Percentiles rank a stretch among this genome's conserved stretches.
phyloP scores from a whole-genome alignment of 2,888 invertebrate species.

The Trissoscelio sp. region DNA sequence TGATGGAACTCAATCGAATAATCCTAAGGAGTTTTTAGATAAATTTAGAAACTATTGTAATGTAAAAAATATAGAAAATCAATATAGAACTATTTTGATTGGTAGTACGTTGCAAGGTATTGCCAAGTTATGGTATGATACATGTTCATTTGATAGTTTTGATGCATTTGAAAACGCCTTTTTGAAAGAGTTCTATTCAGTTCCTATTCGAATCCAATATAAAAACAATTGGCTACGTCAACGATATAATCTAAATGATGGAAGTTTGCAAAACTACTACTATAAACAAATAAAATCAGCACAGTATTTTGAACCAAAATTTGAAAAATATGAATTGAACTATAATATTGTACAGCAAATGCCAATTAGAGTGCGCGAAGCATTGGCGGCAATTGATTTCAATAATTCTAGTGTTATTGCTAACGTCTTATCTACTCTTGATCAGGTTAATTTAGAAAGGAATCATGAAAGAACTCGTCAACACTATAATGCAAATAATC shows the following conservation, averaged over 20 bases:
- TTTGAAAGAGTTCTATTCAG: conserved; percentile 39
- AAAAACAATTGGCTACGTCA: conserved; percentile 32
- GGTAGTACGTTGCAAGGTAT: conserved; percentile 12
- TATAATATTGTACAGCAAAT: conserved; percentile 7
- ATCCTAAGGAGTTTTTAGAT: conserved; percentile 28
- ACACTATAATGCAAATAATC: not conserved
- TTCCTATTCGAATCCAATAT: conserved; percentile 19
- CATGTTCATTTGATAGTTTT: conserved; percentile 11
- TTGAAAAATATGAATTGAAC: not conserved
- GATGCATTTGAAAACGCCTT: conserved; percentile 28
- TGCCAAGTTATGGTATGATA: conserved; percentile 27
- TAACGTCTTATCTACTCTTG: not conserved
- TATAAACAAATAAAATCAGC: conserved; percentile 1
- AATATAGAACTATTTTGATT: not conserved
- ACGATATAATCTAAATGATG: not conserved
- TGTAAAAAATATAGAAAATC: conserved; percentile 4
- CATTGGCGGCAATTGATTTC: not conserved
- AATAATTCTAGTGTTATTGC: not conserved
- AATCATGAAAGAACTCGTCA: not conserved
- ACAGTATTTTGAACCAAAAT: conserved; percentile 4
- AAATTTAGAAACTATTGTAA: conserved; percentile 26
- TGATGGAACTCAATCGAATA: not conserved
- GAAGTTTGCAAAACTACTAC: not conserved
- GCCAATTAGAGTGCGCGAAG: not conserved
- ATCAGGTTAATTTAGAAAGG: conserved; percentile 1